Evolutionary conservation across 1,140 invertebrate genomes (phyloP).

Genomic region (Drosophila arizonae): DNA sequence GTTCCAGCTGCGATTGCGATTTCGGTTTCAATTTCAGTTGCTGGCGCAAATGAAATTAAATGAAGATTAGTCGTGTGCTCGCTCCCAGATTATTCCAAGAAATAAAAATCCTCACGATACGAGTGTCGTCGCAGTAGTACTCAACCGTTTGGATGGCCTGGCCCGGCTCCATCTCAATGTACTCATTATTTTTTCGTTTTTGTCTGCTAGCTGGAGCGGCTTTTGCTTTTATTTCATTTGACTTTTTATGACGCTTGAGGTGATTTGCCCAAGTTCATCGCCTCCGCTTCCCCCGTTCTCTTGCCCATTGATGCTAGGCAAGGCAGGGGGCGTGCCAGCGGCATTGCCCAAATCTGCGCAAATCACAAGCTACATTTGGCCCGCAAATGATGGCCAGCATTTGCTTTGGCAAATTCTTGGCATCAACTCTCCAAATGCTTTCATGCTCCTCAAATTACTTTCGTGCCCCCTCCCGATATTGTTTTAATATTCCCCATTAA

Average conservation of each 20-base stretch:
- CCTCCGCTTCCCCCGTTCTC: background rate
- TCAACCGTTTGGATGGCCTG: constrained; percentile 9
- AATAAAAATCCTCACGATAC: constrained; percentile 71
- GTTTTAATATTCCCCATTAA: background rate
- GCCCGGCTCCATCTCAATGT: constrained; percentile 21
- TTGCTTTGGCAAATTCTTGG: constrained; percentile 15
- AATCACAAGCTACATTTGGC: constrained; percentile 79
- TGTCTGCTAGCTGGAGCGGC: constrained; percentile 40
- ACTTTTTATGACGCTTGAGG: constrained; percentile 76
- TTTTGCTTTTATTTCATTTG: constrained; percentile 69
- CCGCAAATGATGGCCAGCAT: constrained; percentile 71
- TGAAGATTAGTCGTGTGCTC: constrained; percentile 80
- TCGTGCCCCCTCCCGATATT: background rate
- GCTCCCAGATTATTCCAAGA: constrained; percentile 76
- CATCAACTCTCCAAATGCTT: background rate
- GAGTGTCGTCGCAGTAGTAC: constrained; percentile 11
- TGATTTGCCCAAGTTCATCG: constrained; percentile 68
- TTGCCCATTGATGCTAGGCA: background rate
- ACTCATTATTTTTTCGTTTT: constrained; percentile 78
- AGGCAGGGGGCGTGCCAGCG: constrained; percentile 29
- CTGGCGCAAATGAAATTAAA: constrained; percentile 80
- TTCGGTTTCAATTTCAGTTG: constrained; percentile 73
- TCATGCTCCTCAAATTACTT: background rate
- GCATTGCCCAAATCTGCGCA: constrained; percentile 56
- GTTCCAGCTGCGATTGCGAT: constrained; percentile 36